These are phyloP conservation scores for Gymnocheta viridis DNA, from an alignment of 2,888 invertebrate species.

Conservation along the genomic window DNA sequence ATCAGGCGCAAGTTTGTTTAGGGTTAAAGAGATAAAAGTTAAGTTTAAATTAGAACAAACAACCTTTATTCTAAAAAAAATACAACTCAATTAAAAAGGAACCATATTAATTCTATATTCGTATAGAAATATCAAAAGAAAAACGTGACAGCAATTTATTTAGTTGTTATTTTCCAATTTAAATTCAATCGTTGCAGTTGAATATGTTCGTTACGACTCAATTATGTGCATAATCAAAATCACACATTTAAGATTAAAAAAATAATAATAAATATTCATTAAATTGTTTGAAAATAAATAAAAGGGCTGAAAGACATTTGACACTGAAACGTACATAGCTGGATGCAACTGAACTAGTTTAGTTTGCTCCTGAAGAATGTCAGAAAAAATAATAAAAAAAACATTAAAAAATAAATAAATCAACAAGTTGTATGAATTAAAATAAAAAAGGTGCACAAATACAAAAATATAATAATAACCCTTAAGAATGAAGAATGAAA, in stretches of 20 bases:
- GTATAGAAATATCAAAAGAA: constrained; percentile 16
- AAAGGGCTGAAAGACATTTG: constrained; percentile 50
- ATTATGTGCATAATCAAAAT: constrained; percentile 50
- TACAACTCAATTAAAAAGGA: neutral
- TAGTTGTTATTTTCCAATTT: neutral
- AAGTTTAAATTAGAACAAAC: neutral
- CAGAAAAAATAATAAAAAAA: neutral
- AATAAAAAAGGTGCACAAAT: neutral
- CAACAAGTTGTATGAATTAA: constrained; percentile 40
- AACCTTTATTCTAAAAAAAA: neutral
- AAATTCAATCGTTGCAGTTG: constrained; percentile 29
- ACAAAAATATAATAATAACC: constrained; percentile 14
- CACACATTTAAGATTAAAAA: constrained; percentile 48
- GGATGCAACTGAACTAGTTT: constrained; percentile 39
- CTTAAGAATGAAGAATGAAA: constrained; percentile 18
- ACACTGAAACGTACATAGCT: neutral
- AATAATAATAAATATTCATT: constrained; percentile 48
- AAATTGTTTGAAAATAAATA: constrained; percentile 4
- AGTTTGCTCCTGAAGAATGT: neutral
- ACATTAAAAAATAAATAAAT: constrained; percentile 47
- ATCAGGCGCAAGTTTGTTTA: no score
- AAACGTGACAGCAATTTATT: constrained; percentile 44
- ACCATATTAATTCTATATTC: neutral
- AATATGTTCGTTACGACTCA: constrained; percentile 3
- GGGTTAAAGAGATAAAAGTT: neutral